Base-by-base conservation (phyloP, 2,888 invertebrate species). In the Nomada fabriciana region DNA sequence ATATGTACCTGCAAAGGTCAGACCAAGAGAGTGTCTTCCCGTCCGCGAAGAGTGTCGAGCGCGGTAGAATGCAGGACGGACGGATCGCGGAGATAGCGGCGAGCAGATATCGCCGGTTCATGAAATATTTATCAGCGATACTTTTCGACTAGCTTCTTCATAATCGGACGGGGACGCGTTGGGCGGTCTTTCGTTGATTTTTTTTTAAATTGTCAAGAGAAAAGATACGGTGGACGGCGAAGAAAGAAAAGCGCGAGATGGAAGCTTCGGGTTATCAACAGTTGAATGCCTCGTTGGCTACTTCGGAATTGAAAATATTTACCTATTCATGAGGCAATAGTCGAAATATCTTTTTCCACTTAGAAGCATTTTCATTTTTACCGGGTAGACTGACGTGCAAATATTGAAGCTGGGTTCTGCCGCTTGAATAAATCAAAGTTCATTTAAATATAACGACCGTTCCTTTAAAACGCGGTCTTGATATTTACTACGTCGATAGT, bases 1-100 rank as follows among this genome's bases (percentile, higher is more conserved):
- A 72, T 81, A 20, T 20, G 20, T 20, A 65, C 72, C 69, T 61
- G 72, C 69, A 82, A 82, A 82, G 82, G 82, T 82, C 82, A 82
- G 69, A 69, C 29, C 42, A 50, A 29, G 59, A 76, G 74, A 68
- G 69, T 36, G 59, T 29, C n/a, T 70, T 70, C 60, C 42, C 55
- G 69, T 72, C 76, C 36, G 60, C 64, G 55, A 67, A 29, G 55
- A 76, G 71, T 42, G 15, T n/a, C 20, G 55, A 61, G 55, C 69
- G 72, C 36, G 67, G 67, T 55, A 25, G 43, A 65, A 72, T 43
- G 72, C 64, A 52, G 63, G 52, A 55, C 36, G 59, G 52, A 78
- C 20, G 23, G 36, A 50, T 67, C 55, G 42, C 50, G 23, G 52
- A 52, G 43, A 65, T 42, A 57, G 52, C 42, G 55, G 29, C 36